Conservation (phyloP, 1,140 invertebrate genomes). For the Hestina assimilis region DNA sequence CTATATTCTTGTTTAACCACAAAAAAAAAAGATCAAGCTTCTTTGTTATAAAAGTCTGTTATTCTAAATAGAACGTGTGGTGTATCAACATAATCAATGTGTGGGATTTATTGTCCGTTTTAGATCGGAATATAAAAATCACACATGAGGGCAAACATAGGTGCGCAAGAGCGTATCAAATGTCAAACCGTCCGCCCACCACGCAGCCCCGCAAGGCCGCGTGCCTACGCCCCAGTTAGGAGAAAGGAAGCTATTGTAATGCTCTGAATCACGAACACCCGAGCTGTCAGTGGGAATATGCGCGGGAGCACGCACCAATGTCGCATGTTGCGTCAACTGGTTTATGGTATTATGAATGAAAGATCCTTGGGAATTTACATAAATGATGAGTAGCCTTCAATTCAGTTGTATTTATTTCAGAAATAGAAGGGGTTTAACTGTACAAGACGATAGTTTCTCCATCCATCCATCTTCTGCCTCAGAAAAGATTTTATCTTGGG, state of each 20-base stretch:
- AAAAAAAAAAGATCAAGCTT: too few species aligned
- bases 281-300: slow-evolving; percentile 6
- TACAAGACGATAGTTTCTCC: too few species aligned
- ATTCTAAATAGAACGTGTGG: too few species aligned
- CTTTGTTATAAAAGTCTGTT: too few species aligned
- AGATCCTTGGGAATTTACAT: background rate
- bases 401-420: too few species aligned
- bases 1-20: too few species aligned
- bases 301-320: background rate
- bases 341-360: background rate
- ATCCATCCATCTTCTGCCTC: too few species aligned
- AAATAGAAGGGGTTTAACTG: too few species aligned
- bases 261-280: slow-evolving; percentile 34
- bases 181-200: slow-evolving; percentile 41
- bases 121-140: background rate
- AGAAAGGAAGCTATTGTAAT: slow-evolving; percentile 55
- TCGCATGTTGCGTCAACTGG: background rate
- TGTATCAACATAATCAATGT: too few species aligned
- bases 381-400: too few species aligned
- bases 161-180: slow-evolving; percentile 35
- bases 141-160: slow-evolving; percentile 15
- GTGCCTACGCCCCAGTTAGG: slow-evolving; percentile 52
- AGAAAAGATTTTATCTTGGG: too few species aligned
- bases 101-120: background rate
- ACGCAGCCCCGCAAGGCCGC: slow-evolving; percentile 36